A percentile compares a stretch with the other conserved stretches of the same genome.
Conservation (phyloP, 2,113 vertebrate species). For the Aphyosemion australe region DNA sequence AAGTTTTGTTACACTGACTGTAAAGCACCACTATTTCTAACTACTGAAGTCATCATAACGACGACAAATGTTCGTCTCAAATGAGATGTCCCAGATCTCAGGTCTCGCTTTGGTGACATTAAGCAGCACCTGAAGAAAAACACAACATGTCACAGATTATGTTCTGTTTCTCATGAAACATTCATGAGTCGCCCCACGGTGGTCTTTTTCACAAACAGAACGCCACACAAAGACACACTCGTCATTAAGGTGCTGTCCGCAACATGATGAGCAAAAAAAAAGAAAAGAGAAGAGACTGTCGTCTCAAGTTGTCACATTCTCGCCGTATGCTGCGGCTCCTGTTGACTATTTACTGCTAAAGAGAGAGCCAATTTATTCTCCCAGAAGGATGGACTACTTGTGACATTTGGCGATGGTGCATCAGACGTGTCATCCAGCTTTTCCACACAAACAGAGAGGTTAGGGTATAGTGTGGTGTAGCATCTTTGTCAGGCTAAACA, state of each 20-base stretch:
- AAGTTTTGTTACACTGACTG: background rate
- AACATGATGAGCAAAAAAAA: conserved; percentile 63
- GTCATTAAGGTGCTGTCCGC: conserved; percentile 65
- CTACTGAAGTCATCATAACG: conserved; percentile 9
- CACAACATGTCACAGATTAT: conserved; percentile 38
- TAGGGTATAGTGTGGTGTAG: conserved; percentile 1
- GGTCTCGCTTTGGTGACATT: conserved; percentile 32
- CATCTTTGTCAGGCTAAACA: conserved; percentile 44
- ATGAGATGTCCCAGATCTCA: conserved; percentile 28
- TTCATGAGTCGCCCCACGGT: conserved; percentile 44
- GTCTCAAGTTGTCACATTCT: conserved; percentile 55
- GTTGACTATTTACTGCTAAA: conserved; percentile 56
- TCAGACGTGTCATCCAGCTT: conserved; percentile 68
- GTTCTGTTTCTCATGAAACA: conserved; percentile 47
- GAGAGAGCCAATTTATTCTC: conserved; percentile 74
- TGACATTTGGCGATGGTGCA: conserved; percentile 73
- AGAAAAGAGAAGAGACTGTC: conserved; percentile 50
- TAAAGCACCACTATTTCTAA: background rate
- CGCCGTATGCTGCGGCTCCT: conserved; percentile 65
- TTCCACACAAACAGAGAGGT: conserved; percentile 26
- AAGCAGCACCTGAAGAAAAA: conserved; percentile 41
- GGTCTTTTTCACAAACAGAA: conserved; percentile 39
- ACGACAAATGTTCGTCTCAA: conserved; percentile 1
- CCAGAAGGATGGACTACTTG: conserved; percentile 67
- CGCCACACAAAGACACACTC: conserved; percentile 53